phyloP scores from a whole-genome alignment of 2,888 invertebrate genomes.

The Trachelus troglodyta region DNA sequence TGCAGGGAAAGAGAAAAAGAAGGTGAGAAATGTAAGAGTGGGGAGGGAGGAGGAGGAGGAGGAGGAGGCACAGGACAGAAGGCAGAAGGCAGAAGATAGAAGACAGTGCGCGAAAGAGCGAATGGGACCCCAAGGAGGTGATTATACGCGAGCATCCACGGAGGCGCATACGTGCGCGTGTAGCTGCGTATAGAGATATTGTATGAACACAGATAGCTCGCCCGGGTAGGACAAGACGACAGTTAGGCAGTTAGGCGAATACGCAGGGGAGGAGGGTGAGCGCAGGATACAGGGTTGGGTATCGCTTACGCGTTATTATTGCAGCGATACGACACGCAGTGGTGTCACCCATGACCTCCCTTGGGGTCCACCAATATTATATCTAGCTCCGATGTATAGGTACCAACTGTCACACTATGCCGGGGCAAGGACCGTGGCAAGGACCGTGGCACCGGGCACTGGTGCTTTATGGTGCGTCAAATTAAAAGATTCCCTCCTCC shows the following conservation, averaged over 20 bases:
- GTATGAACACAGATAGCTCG: too few species aligned
- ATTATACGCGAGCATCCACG: slow-evolving; percentile 43
- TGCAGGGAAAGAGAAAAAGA: slow-evolving; percentile 25
- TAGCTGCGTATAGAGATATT: too few species aligned
- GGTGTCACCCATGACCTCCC: slow-evolving; percentile 63
- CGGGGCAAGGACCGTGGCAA: slow-evolving; percentile 34
- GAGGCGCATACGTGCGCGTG: not conserved
- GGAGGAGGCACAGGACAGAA: slow-evolving; percentile 18
- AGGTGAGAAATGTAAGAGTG: not conserved
- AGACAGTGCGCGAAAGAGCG: slow-evolving; percentile 47
- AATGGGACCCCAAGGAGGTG: slow-evolving; percentile 62
- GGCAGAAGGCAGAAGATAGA: slow-evolving; percentile 22
- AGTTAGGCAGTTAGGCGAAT: slow-evolving; percentile 36
- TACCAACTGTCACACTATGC: slow-evolving; percentile 60
- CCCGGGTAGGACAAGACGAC: too few species aligned
- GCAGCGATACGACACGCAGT: slow-evolving; percentile 64
- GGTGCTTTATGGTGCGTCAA: slow-evolving; percentile 66
- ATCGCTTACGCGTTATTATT: slow-evolving; percentile 66
- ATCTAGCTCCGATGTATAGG: slow-evolving; percentile 51
- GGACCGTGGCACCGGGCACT: slow-evolving; percentile 40
- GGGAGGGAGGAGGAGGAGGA: slow-evolving; percentile 25
- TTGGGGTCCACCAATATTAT: slow-evolving; percentile 56
- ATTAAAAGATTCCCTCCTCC: slow-evolving; percentile 66
- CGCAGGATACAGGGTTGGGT: slow-evolving; percentile 34
- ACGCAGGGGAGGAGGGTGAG: slow-evolving; percentile 18